Conservation (phyloP, 2,888 invertebrate species). For the Acrobasis suavella region DNA sequence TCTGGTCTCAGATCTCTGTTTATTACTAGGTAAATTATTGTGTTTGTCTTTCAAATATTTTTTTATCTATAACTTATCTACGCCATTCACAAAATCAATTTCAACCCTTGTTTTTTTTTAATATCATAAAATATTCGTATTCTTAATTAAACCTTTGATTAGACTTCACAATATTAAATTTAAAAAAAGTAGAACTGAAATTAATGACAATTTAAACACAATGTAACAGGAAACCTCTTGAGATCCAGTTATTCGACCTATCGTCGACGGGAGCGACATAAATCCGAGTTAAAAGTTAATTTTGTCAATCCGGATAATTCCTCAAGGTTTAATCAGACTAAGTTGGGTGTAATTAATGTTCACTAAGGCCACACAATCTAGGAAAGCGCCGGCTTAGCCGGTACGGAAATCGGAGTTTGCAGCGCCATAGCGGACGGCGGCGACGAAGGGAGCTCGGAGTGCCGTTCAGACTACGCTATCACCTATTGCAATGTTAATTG, state of each 20-base stretch:
- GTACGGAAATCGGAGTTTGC: constrained; percentile 65
- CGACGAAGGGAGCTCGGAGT: constrained; percentile 14
- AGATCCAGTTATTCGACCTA: constrained; percentile 36
- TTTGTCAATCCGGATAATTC: constrained; percentile 82
- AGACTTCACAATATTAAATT: no score
- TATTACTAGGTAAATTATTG: no score
- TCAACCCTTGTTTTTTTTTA: no score
- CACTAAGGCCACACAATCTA: constrained; percentile 80
- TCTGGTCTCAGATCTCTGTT: no score
- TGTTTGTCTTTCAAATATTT: no score
- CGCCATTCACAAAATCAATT: no score
- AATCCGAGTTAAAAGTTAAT: constrained; percentile 82
- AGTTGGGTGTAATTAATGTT: constrained; percentile 82
- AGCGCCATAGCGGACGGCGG: constrained; percentile 45
- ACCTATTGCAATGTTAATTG: no score
- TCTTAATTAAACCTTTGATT: no score
- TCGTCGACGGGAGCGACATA: constrained; percentile 58
- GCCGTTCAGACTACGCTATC: no score
- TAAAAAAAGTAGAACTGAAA: background rate
- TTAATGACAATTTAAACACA: constrained; percentile 2
- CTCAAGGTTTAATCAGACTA: constrained; percentile 82
- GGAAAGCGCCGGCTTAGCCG: constrained; percentile 76
- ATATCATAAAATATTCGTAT: no score
- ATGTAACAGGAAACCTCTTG: constrained; percentile 26
- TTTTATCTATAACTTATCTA: no score